These are phyloP conservation scores for Squalus acanthias DNA, from an alignment of 2,797 vertebrate genomes.

Conservation along the genomic window DNA sequence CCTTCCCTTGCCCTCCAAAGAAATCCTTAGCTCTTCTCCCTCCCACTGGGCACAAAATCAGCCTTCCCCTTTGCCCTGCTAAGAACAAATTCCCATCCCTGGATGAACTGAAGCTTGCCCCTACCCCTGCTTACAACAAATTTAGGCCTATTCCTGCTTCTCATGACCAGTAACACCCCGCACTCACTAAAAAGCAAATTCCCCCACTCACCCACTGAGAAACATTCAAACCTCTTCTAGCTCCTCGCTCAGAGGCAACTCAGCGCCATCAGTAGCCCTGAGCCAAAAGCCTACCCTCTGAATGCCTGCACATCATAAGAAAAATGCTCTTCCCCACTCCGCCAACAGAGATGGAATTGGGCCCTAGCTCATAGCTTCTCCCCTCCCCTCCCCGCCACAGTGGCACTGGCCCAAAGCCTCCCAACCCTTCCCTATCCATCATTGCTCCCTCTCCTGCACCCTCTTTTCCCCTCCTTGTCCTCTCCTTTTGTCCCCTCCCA, in stretches of 20 bases:
- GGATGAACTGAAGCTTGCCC: neutral
- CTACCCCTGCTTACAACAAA: no score
- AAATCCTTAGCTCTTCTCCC: neutral
- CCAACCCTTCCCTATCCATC: no score
- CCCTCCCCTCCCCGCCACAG: no score
- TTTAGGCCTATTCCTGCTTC: neutral
- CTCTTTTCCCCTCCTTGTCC: no score
- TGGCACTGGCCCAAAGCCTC: no score
- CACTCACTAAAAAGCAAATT: neutral
- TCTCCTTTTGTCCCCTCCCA: no score
- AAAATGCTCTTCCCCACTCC: no score
- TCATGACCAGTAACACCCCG: neutral
- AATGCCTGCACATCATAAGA: no score
- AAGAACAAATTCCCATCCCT: neutral
- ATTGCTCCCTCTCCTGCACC: no score
- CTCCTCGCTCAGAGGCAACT: neutral
- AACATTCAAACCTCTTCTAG: neutral
- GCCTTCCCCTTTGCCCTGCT: neutral
- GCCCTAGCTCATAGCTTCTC: no score
- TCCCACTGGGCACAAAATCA: neutral
- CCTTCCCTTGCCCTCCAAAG: neutral
- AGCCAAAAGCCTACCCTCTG: no score
- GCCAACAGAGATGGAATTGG: no score
- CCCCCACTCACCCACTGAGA: neutral
- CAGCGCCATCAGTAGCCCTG: neutral